Evolutionary conservation across 64 coral and sea anemone species (phyloP).

Genomic region (Montipora foliosa): DNA sequence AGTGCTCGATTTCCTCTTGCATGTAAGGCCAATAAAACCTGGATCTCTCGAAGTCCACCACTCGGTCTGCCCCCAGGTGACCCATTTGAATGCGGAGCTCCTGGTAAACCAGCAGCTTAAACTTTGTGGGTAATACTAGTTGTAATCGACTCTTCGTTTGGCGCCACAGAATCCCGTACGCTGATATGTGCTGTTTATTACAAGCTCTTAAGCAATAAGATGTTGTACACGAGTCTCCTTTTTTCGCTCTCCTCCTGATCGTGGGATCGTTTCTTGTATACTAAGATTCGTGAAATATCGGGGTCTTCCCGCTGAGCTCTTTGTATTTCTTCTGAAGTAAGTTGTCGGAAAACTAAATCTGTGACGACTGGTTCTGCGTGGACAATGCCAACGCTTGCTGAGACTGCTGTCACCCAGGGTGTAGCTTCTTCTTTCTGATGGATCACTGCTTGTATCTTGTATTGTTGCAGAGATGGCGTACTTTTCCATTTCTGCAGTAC

Average conservation of each 20-base stretch:
- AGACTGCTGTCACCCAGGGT: constrained; percentile 5
- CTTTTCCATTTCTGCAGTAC: constrained; percentile 21
- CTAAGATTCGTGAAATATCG: background rate
- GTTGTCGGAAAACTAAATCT: background rate
- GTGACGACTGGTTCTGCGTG: background rate
- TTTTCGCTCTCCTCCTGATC: constrained; percentile 1
- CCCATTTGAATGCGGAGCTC: constrained; percentile 31
- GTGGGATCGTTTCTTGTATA: background rate
- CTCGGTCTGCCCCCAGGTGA: constrained; percentile 19
- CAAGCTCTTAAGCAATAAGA: constrained; percentile 5
- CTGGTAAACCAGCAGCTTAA: constrained; percentile 22
- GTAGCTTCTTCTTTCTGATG: background rate
- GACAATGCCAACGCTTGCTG: constrained; percentile 1
- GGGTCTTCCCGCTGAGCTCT: constrained; percentile 15
- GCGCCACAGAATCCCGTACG: constrained; percentile 32
- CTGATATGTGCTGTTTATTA: background rate
- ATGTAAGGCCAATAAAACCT: constrained; percentile 40
- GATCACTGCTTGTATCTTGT: constrained; percentile 12
- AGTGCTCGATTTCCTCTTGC: constrained; percentile 22
- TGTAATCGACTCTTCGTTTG: constrained; percentile 28
- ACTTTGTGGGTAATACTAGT: constrained; percentile 21
- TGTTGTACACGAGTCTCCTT: background rate
- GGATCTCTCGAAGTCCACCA: background rate
- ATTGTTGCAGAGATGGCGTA: constrained; percentile 18
- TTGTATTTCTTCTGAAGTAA: background rate